Evolutionary conservation across 2,113 vertebrate species (phyloP), one percentile per base, ranked within the genome.

Genomic region (Passer montanus): DNA sequence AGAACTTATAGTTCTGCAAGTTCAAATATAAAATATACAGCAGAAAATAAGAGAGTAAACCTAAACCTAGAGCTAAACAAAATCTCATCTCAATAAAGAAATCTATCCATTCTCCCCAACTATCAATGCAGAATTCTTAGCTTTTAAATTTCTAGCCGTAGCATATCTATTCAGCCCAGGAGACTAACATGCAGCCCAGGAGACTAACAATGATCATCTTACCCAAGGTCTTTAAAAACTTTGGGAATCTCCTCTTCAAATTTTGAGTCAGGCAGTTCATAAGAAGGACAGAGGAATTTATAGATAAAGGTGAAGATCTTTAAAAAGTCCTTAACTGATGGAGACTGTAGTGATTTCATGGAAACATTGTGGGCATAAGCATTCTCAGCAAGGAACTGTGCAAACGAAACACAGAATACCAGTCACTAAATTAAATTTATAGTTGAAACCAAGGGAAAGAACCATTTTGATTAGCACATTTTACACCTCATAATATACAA

Each of bases 231-330:
- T 98, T 98, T 99, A 62, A 99, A 98, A 59, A 99, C 96, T 96
- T 98, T 98, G 41, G 99, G 99, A 96, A 99, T 97, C 93, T 99
- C 99, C 93, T 99, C 99, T 96, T 99, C 99, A 94, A 99, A 98
- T 94, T 99, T 99, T 41, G 98, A 98, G 86, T 98, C 98, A 46
- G 98, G 98, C 97, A 99, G 98, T 73, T 99, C 98, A 47, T 99
- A 99, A 5, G 98, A 98, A 37, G 98, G 98, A 64, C 99, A 99
- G 11, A 99, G 89, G 67, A 98, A 98, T 58, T 98, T 97, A 95
- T 98, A 99, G 79, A 99, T 98, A 87, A 99, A 99, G 93, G 98
- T 98, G 97, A 99, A 99, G 87, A 99, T 98, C 97, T 99, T 99
- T 39, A 99, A 94, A 69, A 99, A 99, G 93, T 99, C 99, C 96